Evolutionary conservation across 2,797 vertebrate species (phyloP).

Genomic region (Catamblyrhynchus diadema): DNA sequence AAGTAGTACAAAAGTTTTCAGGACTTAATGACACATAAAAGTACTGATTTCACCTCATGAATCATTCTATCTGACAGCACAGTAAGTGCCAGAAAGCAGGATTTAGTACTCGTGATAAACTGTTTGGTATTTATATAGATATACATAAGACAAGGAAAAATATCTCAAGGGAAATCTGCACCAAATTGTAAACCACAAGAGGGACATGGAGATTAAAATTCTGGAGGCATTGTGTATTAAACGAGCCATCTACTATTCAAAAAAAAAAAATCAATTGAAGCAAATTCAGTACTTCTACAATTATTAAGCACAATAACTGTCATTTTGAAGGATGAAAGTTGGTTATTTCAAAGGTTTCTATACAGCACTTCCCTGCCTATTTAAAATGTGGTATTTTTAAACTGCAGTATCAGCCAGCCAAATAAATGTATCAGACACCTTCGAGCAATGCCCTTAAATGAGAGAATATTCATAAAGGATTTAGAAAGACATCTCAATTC

Average conservation of each 20-base stretch:
- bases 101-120: not conserved
- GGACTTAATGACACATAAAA: not conserved
- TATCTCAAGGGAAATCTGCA: constrained; percentile 38
- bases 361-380: constrained; percentile 14
- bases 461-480: constrained; percentile 64
- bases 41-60: not conserved
- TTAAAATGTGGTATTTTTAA: constrained; percentile 50
- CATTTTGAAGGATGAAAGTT: constrained; percentile 57
- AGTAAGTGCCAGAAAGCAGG: constrained; percentile 11
- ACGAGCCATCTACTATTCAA: not conserved
- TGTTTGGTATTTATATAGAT: not conserved
- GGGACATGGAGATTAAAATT: constrained; percentile 23
- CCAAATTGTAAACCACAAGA: constrained; percentile 44
- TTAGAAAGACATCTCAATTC: constrained; percentile 64
- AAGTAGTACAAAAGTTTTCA: not conserved
- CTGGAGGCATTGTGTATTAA: constrained; percentile 12
- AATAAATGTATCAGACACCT: constrained; percentile 58
- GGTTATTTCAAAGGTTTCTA: constrained; percentile 50
- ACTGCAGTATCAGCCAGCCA: constrained; percentile 55
- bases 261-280: constrained; percentile 40
- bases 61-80: not conserved
- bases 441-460: constrained; percentile 59
- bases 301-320: constrained; percentile 63
- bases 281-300: constrained; percentile 36
- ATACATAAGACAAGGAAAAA: constrained; percentile 4